Evolutionary conservation across 92 coral and sea anemone species (phyloP).

Genomic region (Porites cylindrica): DNA sequence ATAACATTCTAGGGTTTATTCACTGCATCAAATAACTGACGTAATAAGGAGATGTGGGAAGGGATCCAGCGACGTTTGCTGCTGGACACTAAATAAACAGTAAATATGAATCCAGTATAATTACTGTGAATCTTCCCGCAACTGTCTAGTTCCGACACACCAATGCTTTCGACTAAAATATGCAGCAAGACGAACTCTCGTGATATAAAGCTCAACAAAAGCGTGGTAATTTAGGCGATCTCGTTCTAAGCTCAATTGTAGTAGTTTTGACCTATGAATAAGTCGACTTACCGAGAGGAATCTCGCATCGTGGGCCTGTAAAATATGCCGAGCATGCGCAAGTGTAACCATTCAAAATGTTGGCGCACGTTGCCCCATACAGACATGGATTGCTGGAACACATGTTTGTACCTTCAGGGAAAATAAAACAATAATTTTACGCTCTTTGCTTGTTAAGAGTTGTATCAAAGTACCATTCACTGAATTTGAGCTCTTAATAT

Average conservation of each 20-base stretch:
- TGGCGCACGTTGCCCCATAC: constrained; percentile 31
- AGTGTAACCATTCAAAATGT: constrained; percentile 15
- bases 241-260: not conserved
- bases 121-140: too few relatives aligned
- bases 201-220: too few relatives aligned
- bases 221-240: not conserved
- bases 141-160: too few relatives aligned
- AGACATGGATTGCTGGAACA: constrained; percentile 45
- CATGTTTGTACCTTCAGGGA: not conserved
- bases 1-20: too few relatives aligned
- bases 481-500: too few relatives aligned
- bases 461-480: not conserved
- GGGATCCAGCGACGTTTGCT: too few relatives aligned
- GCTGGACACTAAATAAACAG: too few relatives aligned
- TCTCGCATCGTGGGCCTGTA: constrained; percentile 31
- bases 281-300: constrained; percentile 11
- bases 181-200: too few relatives aligned
- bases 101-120: too few relatives aligned
- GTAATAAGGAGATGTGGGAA: too few relatives aligned
- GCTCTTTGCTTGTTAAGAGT: not conserved
- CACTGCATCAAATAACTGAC: too few relatives aligned
- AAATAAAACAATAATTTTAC: not conserved
- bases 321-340: constrained; percentile 26
- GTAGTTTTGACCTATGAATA: not conserved
- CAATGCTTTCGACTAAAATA: too few relatives aligned